Base-by-base conservation (phyloP, 2,113 vertebrate genomes). In the Carettochelys insculpta region DNA sequence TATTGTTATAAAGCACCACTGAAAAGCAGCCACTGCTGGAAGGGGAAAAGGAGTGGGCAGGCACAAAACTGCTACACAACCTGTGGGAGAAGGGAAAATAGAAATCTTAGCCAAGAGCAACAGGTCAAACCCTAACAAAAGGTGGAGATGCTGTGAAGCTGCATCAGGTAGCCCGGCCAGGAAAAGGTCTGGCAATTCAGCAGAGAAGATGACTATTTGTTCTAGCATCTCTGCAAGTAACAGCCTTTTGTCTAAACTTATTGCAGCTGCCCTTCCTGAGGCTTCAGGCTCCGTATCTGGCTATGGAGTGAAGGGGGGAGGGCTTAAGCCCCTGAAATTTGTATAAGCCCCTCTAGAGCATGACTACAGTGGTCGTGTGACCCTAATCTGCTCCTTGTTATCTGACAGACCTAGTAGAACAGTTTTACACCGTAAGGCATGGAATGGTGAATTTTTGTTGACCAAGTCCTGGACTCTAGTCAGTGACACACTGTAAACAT, bases 1-100 rank as follows among this genome's bases (percentile, higher is more conserved):
- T 6, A 12, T 41, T 3, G 61, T 61, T 78, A 19, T 34, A 88
- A 78, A 86, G 22, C 51, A 71, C 56, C 31, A 19, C 31, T 92
- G 94, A 90, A 82, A 89, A 47, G 71, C 53, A 87, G 47, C 52
- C 87, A 13, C 52, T 79, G 45, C 82, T n/a, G 16, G 34, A 34
- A 3, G 58, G 10, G 14, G 34, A n/a, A n/a, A 20, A 50, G 34
- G 77, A 90, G 6, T 11, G 52, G 82, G 16, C 20, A 71, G 82
- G 76, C 11, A 58, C 43, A 47, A 14, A 25, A 8, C 11, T 68
- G 1, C 41, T 81, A 58, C 6, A 5, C 5, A 25, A 14, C 79
- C 65, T 77, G 45, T 24, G 52, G 5, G 77, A 58, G 50, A 83
- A 61, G 1, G 19, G 7, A 7, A n/a, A 87, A 43, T 2, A 43